Base-by-base conservation (phyloP, 2,888 invertebrate species). In the Spatulosminthurus flaviceps region DNA sequence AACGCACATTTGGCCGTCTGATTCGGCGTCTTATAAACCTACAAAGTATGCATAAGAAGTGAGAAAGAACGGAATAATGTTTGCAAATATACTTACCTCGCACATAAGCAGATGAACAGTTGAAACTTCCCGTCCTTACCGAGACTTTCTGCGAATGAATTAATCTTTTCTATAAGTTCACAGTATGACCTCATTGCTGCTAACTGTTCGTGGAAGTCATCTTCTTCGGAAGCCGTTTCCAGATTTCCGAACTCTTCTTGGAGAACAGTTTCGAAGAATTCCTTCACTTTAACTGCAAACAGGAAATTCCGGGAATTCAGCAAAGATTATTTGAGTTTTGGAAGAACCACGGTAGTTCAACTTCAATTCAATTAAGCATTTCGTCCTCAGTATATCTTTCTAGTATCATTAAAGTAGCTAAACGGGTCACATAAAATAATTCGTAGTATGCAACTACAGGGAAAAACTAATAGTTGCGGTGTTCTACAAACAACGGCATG, bases 121-220 rank as follows among this genome's bases (percentile, higher is more conserved):
- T 98, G 98, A 88, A 99, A 98, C 88, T 97, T 97, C 73, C 97
- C 98, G 89, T 99, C 98, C 88, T 98, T 98, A 77, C 98, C 99
- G 26, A 96, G 90, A n/a, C 93, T 90, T 86, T 92, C 92, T 77
- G 95, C 95, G 0, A 93, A 93, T 72, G 92, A 92, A 87, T 93
- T 93, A 82, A 98, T 95, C 88, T 95, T 95, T 86, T 94, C 93
- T 87, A 97, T 92, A 19, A 98, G 90, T 86, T 95, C 94, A 88
- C 95, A 94, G 88, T 95, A 96, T 86, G 95, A 93, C 80, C 94
- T 90, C 92, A 96, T 94, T 81, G 96, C 93, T 13, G 93, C 92
- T 73, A 92, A 89, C 84, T 91, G 89, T 86, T 92, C 84, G 64
- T 82, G 82, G 43, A 75, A 61, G 75, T 81, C 61, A 13, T 76